A percentile compares a stretch with the other conserved stretches of the same genome.
Evolutionary conservation across 2,113 vertebrate species (phyloP).

Genomic region (Phylloscopus whistleri): DNA sequence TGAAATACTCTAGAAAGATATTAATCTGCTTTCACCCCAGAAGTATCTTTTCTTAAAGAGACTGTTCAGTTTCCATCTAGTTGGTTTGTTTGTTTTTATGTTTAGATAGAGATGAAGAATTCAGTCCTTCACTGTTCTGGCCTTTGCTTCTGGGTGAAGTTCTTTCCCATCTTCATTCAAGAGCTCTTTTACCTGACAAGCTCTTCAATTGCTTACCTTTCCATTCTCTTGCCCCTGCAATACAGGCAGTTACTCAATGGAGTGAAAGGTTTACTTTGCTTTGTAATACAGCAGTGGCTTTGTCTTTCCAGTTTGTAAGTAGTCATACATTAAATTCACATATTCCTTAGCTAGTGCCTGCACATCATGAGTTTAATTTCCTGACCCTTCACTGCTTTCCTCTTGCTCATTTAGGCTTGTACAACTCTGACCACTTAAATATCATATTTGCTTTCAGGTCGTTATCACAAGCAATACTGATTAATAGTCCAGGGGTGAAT

Average conservation of each 20-base stretch:
- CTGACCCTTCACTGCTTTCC: not conserved
- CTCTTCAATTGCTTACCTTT: not conserved
- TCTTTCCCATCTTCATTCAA: not conserved
- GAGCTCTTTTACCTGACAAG: not conserved
- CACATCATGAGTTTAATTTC: not conserved
- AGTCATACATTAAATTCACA: not conserved
- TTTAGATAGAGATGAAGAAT: not conserved
- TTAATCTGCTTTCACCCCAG: not conserved
- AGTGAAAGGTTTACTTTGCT: not conserved
- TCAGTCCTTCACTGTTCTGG: not conserved
- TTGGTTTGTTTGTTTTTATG: not conserved
- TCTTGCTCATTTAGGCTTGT: not conserved
- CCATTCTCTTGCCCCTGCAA: not conserved
- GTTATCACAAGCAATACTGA: not conserved
- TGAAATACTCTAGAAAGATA: not conserved
- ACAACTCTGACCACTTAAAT: not conserved
- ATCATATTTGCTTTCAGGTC: not conserved
- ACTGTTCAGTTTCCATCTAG: not conserved
- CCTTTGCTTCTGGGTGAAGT: not conserved
- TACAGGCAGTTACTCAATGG: not conserved
- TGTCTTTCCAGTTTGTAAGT: not conserved
- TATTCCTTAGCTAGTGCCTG: not conserved
- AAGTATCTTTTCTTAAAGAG: not conserved
- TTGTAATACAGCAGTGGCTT: not conserved
- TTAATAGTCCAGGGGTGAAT: not conserved